A percentile compares a stretch with the other conserved stretches of the same genome.
phyloP scores from a whole-genome alignment of 2,888 invertebrate species.

The Euproctis similis region DNA sequence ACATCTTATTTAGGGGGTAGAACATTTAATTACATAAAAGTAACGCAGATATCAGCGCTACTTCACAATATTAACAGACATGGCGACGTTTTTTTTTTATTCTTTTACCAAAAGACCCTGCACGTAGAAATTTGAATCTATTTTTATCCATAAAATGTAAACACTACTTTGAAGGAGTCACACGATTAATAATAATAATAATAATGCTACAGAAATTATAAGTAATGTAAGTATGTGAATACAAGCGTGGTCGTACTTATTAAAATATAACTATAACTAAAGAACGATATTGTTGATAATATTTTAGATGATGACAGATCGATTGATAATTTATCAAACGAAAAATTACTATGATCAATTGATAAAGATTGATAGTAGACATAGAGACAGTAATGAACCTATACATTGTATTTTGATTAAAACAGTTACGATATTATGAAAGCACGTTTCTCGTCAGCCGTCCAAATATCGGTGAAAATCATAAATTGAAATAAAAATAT shows the following conservation, averaged over 20 bases:
- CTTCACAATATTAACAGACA: slow-evolving; percentile 35
- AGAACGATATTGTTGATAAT: slow-evolving; percentile 17
- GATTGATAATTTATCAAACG: too few relatives aligned
- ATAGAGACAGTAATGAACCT: too few relatives aligned
- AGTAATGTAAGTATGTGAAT: slow-evolving; percentile 11
- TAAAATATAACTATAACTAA: slow-evolving; percentile 27
- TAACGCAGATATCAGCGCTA: slow-evolving; percentile 44
- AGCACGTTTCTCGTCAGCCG: too few relatives aligned
- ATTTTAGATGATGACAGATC: slow-evolving; percentile 5
- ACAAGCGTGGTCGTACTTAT: slow-evolving; percentile 22
- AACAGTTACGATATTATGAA: too few relatives aligned
- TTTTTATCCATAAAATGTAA: slow-evolving; percentile 26
- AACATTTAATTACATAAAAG: slow-evolving; percentile 39
- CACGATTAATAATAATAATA: slow-evolving; percentile 33
- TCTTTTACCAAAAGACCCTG: slow-evolving; percentile 47
- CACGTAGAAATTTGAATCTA: slow-evolving; percentile 67
- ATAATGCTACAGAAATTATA: slow-evolving; percentile 19
- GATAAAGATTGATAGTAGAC: too few relatives aligned
- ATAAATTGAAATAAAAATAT: too few relatives aligned
- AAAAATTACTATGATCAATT: too few relatives aligned
- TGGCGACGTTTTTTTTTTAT: slow-evolving; percentile 32
- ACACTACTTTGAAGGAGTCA: slow-evolving; percentile 37
- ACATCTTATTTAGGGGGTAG: slow-evolving; percentile 27
- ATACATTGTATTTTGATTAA: too few relatives aligned
- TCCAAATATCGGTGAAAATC: too few relatives aligned